Evolutionary conservation across 2,888 invertebrate species (phyloP).

Genomic region (Pachliopta kotzebuea): DNA sequence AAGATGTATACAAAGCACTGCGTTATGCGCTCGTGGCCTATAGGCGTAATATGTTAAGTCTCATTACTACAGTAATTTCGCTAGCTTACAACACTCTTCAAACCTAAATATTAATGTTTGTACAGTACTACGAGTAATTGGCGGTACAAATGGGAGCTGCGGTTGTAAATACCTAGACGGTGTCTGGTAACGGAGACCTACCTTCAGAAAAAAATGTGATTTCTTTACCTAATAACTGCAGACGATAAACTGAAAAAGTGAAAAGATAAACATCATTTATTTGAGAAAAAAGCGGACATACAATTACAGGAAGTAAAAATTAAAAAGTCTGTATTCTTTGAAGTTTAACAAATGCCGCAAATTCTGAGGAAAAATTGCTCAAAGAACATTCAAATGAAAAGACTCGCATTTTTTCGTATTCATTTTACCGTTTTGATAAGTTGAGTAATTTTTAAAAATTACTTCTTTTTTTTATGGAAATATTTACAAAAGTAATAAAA

Average conservation of each 20-base stretch:
- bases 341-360: slow-evolving; percentile 11
- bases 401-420: not conserved
- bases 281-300: not conserved
- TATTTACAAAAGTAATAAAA: slow-evolving; percentile 3
- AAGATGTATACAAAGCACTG: too few species aligned
- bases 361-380: slow-evolving; percentile 1
- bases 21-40: too few species aligned
- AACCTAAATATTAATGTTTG: too few species aligned
- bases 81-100: too few species aligned
- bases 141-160: too few species aligned
- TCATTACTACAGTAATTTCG: too few species aligned
- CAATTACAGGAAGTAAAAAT: slow-evolving; percentile 3
- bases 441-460: not conserved
- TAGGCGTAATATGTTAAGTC: too few species aligned
- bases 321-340: slow-evolving; percentile 5
- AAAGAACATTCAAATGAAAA: slow-evolving; percentile 10
- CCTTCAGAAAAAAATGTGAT: too few species aligned
- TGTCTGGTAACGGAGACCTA: too few species aligned
- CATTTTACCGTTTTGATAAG: slow-evolving; percentile 1
- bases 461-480: not conserved
- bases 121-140: too few species aligned
- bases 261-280: not conserved
- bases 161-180: too few species aligned
- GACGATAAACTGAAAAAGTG: not conserved
- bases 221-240: too few species aligned